Evolutionary conservation across 2,797 vertebrate genomes (phyloP), one percentile per base, ranked within the genome.

Genomic region (Picus viridis): DNA sequence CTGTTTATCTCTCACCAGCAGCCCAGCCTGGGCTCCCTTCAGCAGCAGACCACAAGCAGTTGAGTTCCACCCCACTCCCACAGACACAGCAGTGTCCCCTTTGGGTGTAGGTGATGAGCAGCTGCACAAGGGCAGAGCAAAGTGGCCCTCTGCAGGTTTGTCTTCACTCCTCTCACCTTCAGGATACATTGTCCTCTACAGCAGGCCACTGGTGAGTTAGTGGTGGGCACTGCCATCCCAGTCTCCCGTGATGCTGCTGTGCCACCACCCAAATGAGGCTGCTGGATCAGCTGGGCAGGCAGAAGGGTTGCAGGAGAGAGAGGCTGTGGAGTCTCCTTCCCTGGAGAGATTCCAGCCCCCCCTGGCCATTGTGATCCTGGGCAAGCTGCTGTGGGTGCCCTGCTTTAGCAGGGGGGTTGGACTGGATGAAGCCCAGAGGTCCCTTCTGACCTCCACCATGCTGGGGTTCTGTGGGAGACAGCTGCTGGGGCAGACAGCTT

Each of bases 11-110:
- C 13, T 75, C 47, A 53, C 29, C 18, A 8, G 20, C 26, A 16
- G 23, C 41, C 27, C 27, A 6, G 22, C 10, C 8, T 3, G 43
- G 20, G 32, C 36, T 78, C 69, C 43, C 41, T 30, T 16, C 23
- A 2, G 58, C 13, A 1, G 1, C 16, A n/a, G 53, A n/a, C 62
- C 53, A 4, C 0, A 1, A 43, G 4, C 10, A 16, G 17, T 47
- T 1, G 0, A 3, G 9, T 78, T 53, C 23, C 36, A 6, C 32
- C 9, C 4, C 4, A 0, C 73, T 68, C 36, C 64, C 58, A 3
- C 1, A 1, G 78, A 19, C 0, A 2, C n/a, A 26, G 45, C 68
- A 2, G 24, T 0, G 0, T 53, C 29, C 10, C 17, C 4, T 73
- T 54, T 1, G 9, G 17, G 14, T 58, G 62, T 72, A 54, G 70